These are phyloP conservation scores for Hyles lineata DNA, from an alignment of 2,888 invertebrate genomes.

Conservation along the genomic window DNA sequence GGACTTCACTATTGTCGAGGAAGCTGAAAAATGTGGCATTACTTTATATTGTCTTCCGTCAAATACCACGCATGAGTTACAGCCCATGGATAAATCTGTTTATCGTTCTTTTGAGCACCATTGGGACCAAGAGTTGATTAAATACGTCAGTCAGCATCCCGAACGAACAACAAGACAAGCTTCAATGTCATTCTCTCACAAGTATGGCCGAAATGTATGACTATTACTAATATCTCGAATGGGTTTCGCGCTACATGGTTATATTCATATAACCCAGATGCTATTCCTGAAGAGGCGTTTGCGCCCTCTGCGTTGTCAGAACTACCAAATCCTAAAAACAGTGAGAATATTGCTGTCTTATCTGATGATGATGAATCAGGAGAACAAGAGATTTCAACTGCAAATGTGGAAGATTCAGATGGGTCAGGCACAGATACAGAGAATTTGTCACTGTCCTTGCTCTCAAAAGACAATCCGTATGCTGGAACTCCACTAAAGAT, in stretches of 20 bases:
- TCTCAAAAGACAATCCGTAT: too few species aligned
- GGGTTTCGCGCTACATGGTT: conserved; percentile 38
- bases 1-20: conserved; percentile 39
- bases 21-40: conserved; percentile 38
- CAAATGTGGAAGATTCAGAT: too few species aligned
- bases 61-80: conserved; percentile 41
- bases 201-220: conserved; percentile 35
- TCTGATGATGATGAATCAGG: too few species aligned
- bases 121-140: conserved; percentile 37
- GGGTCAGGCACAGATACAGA: too few species aligned
- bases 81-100: conserved; percentile 42
- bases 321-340: conserved; percentile 1
- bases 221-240: conserved; percentile 37
- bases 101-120: conserved; percentile 41
- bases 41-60: conserved; percentile 40
- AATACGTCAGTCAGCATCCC: conserved; percentile 5
- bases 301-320: conserved; percentile 31
- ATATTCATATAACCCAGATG: conserved; percentile 37
- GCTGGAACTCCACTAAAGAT: too few species aligned
- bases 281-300: conserved; percentile 32
- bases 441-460: too few species aligned
- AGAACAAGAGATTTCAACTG: too few species aligned
- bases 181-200: conserved; percentile 24
- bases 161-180: conserved; percentile 21
- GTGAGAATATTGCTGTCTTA: neutral